A percentile compares a stretch with the other conserved stretches of the same genome.
Evolutionary conservation across 2,797 vertebrate genomes (phyloP).

Genomic region (Macroramphosus scolopax): DNA sequence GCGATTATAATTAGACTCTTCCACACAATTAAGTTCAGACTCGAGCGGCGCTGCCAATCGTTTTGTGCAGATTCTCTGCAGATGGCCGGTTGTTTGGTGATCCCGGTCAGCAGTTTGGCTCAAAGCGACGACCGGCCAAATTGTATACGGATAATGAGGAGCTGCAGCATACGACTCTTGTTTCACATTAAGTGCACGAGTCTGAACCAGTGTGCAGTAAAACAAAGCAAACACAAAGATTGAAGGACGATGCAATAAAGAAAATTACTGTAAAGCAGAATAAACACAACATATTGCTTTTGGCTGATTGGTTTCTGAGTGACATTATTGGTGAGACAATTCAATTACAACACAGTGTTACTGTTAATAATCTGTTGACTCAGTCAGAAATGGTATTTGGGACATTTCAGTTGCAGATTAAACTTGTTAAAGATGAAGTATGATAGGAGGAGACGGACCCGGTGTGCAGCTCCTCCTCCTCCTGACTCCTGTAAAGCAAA

Average conservation of each 20-base stretch:
- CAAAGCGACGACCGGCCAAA: background rate
- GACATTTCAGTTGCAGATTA: too few species aligned
- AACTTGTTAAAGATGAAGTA: too few species aligned
- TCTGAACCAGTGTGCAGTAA: background rate
- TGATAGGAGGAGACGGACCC: too few species aligned
- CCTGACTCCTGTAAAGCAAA: constrained; percentile 20
- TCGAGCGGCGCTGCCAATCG: background rate
- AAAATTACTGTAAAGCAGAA: background rate
- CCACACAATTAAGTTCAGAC: constrained; percentile 9
- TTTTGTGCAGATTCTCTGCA: background rate
- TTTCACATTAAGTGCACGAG: too few species aligned
- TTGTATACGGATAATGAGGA: background rate
- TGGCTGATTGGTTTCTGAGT: constrained; percentile 1
- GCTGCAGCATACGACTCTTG: too few species aligned
- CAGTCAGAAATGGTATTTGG: too few species aligned
- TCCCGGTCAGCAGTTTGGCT: background rate
- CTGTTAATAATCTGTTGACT: background rate
- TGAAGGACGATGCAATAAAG: background rate
- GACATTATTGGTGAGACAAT: too few species aligned
- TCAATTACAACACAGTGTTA: too few species aligned
- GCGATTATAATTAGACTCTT: constrained; percentile 4
- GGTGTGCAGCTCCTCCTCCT: too few species aligned
- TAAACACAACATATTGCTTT: background rate
- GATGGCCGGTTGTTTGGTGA: background rate
- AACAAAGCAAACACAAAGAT: background rate